Evolutionary conservation across 2,888 invertebrate species (phyloP).

Genomic region (Cephonodes hylas): DNA sequence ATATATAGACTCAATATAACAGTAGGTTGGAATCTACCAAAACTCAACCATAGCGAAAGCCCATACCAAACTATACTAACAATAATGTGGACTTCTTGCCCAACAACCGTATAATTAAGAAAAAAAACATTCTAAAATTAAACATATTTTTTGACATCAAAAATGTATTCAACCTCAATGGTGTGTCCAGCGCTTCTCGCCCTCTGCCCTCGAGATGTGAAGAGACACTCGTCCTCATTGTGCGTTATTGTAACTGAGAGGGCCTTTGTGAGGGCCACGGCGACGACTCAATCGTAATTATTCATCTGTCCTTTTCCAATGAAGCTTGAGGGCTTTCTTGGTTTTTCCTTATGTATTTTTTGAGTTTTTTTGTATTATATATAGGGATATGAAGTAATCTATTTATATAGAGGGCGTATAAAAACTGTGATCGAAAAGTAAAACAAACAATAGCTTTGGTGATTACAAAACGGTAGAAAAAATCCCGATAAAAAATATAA

Average conservation of each 20-base stretch:
- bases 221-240: constrained; percentile 3
- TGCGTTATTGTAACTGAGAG: constrained; percentile 13
- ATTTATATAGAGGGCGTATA: no score
- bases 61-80: no score
- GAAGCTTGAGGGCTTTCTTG: not conserved
- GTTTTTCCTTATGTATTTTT: not conserved
- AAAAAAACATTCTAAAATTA: no score
- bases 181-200: constrained; percentile 4
- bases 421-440: no score
- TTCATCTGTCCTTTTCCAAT: not conserved
- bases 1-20: no score
- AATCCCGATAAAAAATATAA: no score
- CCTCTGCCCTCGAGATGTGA: not conserved
- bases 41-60: no score
- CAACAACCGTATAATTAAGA: no score
- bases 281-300: constrained; percentile 13
- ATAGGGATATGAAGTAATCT: not conserved
- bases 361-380: not conserved
- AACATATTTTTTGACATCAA: not conserved
- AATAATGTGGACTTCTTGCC: no score
- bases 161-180: not conserved
- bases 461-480: no score
- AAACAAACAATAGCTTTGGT: no score
- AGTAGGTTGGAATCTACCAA: no score
- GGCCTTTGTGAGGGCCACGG: not conserved